Evolutionary conservation across 2,888 invertebrate species (phyloP), one percentile per base, ranked within the genome.

Genomic region (Eumerus sabulonum): DNA sequence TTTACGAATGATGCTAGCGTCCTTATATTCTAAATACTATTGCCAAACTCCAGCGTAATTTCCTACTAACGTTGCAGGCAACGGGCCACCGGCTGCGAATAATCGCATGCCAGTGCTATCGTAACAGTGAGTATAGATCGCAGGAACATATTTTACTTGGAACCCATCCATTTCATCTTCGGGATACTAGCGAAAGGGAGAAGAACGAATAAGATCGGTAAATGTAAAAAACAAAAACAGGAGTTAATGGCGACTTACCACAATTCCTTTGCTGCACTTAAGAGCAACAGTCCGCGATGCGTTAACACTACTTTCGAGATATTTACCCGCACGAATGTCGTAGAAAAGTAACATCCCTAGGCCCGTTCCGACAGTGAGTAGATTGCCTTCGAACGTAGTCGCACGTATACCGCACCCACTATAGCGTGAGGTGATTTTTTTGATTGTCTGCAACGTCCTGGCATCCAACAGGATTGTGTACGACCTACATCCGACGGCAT

Each of bases 1-100:
- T 36, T 4, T 53, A 36, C 14, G 1, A 36, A 11, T 40, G 40
- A 27, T 27, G 2, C 27, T 27, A 27, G 3, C 2, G 2, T 27
- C 2, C 2, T 27, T 27, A 4, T 27, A 27, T 27, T 27, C 27
- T 27, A 27, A 27, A 42, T 76, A 81, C 83, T 88, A 97, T 91
- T 96, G 96, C 97, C 97, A 98, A 76, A 98, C 90, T 38, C 96
- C 97, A 27, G 97, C 97, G 89, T 98, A 98, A 90, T 97, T 98
- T 64, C 98, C 98, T 82, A 95, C 94, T 38, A 97, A 91, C 62
- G 95, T 95, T 1, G 96, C 96, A 19, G 97, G 96, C 63, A 98
- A 91, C 0, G 98, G 98, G 0, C 98, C 98, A 9, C 98, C 98
- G 9, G 98, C 98, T 0, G 97, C 94, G 90, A 98, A 98, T 42